Conservation (phyloP, 2,113 vertebrate species). For the Aptenodytes forsteri region DNA sequence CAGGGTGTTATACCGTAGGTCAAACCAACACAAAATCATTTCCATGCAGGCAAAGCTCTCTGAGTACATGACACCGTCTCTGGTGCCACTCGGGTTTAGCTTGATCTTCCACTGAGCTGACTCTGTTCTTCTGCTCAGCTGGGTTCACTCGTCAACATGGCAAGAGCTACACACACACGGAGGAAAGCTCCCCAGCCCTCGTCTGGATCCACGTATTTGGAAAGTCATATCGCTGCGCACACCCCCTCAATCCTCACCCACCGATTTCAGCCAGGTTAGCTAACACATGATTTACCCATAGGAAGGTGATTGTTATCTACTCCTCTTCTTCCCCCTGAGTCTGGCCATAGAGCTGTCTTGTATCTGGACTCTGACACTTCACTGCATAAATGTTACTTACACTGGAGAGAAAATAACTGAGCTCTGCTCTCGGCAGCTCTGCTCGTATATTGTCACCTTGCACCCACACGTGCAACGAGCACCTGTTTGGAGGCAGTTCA, state of each 20-base stretch:
- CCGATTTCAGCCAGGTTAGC: neutral
- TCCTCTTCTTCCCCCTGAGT: neutral
- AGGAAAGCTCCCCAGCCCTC: neutral
- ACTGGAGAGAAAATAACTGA: neutral
- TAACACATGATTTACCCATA: neutral
- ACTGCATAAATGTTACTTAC: neutral
- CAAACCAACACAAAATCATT: neutral
- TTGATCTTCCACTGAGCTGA: slow-evolving; percentile 15
- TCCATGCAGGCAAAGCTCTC: neutral
- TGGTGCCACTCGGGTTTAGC: neutral
- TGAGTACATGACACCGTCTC: neutral
- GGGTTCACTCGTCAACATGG: neutral
- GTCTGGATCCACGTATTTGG: neutral
- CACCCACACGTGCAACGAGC: accelerated
- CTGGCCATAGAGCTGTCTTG: neutral
- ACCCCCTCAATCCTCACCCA: neutral
- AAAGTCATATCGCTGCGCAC: neutral
- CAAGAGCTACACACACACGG: neutral
- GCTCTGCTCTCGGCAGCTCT: neutral
- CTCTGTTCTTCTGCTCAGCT: slow-evolving; percentile 21
- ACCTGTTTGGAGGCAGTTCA: neutral
- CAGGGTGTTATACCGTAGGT: neutral
- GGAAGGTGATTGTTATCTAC: neutral
- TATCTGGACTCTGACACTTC: neutral
- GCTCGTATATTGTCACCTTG: neutral